Base-by-base conservation (phyloP, 2,113 vertebrate species). In the Myxocyprinus asiaticus region DNA sequence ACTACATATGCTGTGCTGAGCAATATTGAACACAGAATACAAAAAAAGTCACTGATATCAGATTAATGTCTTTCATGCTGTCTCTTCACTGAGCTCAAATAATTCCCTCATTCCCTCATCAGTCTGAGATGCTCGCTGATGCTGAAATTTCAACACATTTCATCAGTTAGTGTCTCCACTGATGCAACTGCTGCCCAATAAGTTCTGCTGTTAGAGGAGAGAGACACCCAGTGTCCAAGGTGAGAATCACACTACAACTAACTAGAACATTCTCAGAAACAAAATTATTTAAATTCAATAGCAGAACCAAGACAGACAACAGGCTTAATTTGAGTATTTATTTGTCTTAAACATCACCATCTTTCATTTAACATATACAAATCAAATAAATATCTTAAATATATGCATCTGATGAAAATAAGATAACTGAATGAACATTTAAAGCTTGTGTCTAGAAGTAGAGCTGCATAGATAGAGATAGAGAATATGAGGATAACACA, bases 161-260 rank as follows among this genome's bases (percentile, higher is more conserved):
- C 89, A 88, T 91, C 90, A 91, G 79, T 59, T 43, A 67, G 77
- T 73, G 63, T 58, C 68, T 74, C 71, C 61, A 76, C 86, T 91
- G 87, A 89, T 50, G 89, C 84, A 91, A 91, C 84, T 83, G 0
- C 48, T 4, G 63, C 74, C 84, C 81, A 88, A 89, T 72, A 67
- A 42, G 56, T 51, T 61, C 45, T 0, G 14, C 5, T 4, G 14
- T 44, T 2, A 14, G 76, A 67, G 51, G 48, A 79, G 33, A 78
- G 70, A 71, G 79, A 81, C 88, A 47, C 83, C 89, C 84, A 58
- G 58, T 83, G 91, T 84, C 48, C 5, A 67, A 66, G 22, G 22
- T 33, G 22, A 33, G 22, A 33, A 33, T 33, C 22, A 33, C 22
- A 33, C 22, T 33, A 1, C 22, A 33, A 33, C 22, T 33, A 33